These are phyloP conservation scores for Darevskia nairensis DNA, from an alignment of 2,797 vertebrate genomes.

Conservation along the genomic window DNA sequence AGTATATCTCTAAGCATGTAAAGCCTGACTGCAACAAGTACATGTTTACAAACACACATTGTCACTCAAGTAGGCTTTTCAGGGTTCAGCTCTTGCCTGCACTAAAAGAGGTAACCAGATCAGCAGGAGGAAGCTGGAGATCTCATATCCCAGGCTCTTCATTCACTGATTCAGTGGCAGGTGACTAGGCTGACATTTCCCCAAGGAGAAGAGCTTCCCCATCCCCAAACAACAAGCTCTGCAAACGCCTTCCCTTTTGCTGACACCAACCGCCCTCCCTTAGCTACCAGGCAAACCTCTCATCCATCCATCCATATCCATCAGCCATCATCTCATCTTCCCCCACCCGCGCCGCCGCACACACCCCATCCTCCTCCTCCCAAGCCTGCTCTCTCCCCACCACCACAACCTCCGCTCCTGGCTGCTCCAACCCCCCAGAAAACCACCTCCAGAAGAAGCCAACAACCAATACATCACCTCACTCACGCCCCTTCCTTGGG, in stretches of 20 bases:
- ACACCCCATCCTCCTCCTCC: background rate
- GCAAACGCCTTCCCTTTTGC: background rate
- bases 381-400: background rate
- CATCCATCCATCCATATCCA: background rate
- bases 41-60: background rate
- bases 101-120: background rate
- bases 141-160: background rate
- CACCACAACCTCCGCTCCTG: slow-evolving; percentile 19
- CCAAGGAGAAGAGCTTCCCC: background rate
- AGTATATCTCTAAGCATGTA: too few relatives aligned
- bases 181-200: background rate
- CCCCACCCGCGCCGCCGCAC: background rate
- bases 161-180: background rate
- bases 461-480: background rate
- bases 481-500: background rate
- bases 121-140: background rate
- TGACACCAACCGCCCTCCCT: background rate
- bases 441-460: background rate
- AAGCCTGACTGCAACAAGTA: background rate
- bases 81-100: background rate
- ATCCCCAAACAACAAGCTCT: background rate
- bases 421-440: background rate
- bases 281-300: background rate
- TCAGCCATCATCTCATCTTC: background rate
- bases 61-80: background rate